Conservation (phyloP, 2,888 invertebrate species). For the Eretmocerus hayati region DNA sequence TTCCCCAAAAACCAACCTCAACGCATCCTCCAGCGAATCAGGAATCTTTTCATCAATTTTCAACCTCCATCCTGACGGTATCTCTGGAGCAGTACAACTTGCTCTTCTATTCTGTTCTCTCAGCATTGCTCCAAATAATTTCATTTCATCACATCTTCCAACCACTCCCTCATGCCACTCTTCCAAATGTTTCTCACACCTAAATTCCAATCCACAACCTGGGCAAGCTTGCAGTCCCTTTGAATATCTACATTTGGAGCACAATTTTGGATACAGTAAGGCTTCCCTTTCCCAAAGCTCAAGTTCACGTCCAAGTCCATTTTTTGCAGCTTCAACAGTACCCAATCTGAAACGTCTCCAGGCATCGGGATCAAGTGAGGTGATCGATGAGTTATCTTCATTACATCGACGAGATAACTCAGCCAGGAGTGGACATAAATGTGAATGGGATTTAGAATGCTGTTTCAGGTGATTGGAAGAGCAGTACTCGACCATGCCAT, state of each 20-base stretch:
- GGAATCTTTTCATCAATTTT: slow-evolving; percentile 36
- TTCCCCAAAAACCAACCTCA: slow-evolving; percentile 49
- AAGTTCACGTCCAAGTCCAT: slow-evolving; percentile 53
- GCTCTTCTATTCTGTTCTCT: slow-evolving; percentile 54
- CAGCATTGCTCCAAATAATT: slow-evolving; percentile 56
- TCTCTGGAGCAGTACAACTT: slow-evolving; percentile 52
- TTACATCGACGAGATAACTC: slow-evolving; percentile 54
- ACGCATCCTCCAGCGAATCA: slow-evolving; percentile 49
- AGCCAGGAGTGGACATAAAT: slow-evolving; percentile 56
- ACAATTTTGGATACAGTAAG: slow-evolving; percentile 61
- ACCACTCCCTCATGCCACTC: no score
- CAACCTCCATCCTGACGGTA: slow-evolving; percentile 51
- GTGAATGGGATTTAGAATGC: slow-evolving; percentile 54
- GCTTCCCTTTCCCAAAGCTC: slow-evolving; percentile 64
- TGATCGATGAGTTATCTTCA: slow-evolving; percentile 51
- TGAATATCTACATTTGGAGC: slow-evolving; percentile 48
- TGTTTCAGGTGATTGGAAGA: slow-evolving; percentile 55
- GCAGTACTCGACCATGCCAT: slow-evolving; percentile 62
- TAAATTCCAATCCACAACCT: slow-evolving; percentile 56
- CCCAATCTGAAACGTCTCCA: slow-evolving; percentile 60
- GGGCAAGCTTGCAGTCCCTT: slow-evolving; percentile 54
- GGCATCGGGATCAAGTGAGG: slow-evolving; percentile 52
- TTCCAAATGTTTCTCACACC: slow-evolving; percentile 53
- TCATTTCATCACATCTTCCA: slow-evolving; percentile 59
- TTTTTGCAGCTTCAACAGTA: slow-evolving; percentile 56